Evolutionary conservation across 2,797 vertebrate species (phyloP).

Genomic region (Melanogrammus aeglefinus): DNA sequence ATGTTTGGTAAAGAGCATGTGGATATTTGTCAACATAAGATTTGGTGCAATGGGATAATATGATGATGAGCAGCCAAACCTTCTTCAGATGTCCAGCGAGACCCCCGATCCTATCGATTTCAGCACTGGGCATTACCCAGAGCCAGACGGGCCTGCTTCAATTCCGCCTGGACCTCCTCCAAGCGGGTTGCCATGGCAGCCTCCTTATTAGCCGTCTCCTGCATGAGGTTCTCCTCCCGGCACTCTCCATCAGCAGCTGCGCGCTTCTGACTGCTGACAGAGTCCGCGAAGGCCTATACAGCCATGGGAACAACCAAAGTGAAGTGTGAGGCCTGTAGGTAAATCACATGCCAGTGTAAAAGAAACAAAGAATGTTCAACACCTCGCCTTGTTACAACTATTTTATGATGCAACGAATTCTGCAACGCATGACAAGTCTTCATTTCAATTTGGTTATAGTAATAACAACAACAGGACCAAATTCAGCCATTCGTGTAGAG

Average conservation of each 20-base stretch:
- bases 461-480: neutral
- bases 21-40: neutral
- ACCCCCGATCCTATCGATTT: conserved; percentile 73
- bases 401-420: conserved; percentile 20
- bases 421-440: conserved; percentile 6
- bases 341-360: neutral
- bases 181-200: conserved; percentile 77
- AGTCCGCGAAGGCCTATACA: conserved; percentile 78
- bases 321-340: neutral
- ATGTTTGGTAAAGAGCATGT: neutral
- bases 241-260: conserved; percentile 82
- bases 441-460: neutral
- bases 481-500: neutral
- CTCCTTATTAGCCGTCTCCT: conserved; percentile 83
- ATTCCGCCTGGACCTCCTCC: conserved; percentile 78
- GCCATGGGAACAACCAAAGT: neutral
- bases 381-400: neutral
- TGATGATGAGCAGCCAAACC: conserved; percentile 55
- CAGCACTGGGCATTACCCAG: conserved; percentile 73
- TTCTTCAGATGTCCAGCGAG: conserved; percentile 75
- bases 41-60: neutral
- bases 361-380: conserved; percentile 9
- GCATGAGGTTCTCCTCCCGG: conserved; percentile 79
- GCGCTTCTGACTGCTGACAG: conserved; percentile 80
- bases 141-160: conserved; percentile 74